Percentiles rank a stretch among this genome's conserved stretches.
Conservation (phyloP, 2,113 vertebrate genomes). For the Bubo bubo region DNA sequence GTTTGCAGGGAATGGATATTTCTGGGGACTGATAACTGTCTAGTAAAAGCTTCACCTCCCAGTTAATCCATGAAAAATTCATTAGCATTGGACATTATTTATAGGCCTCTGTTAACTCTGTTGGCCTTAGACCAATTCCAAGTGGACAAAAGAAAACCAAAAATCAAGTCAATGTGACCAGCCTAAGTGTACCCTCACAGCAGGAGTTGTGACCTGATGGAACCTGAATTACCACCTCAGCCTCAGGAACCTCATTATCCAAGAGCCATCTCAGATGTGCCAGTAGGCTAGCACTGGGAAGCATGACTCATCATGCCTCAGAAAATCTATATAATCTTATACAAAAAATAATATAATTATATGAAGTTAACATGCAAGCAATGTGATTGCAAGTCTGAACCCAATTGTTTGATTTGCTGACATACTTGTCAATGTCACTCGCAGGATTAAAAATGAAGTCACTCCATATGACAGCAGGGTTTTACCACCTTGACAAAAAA, state of each 20-base stretch:
- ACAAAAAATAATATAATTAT: not conserved
- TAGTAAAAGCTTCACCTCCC: constrained; percentile 19
- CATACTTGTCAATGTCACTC: not conserved
- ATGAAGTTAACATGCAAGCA: not conserved
- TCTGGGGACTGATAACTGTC: constrained; percentile 38
- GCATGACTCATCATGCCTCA: accelerated
- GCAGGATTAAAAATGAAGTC: not conserved
- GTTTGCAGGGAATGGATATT: constrained; percentile 3
- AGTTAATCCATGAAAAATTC: constrained; percentile 46
- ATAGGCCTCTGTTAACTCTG: not conserved
- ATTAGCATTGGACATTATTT: constrained; percentile 41
- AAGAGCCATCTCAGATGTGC: not conserved
- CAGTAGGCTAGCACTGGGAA: not conserved
- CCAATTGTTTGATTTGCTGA: not conserved
- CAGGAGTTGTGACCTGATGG: not conserved
- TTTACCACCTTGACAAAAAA: not conserved
- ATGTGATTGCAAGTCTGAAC: not conserved
- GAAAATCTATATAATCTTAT: not conserved
- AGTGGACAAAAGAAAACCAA: constrained; percentile 16
- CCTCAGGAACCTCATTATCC: not conserved
- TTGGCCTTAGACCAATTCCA: not conserved
- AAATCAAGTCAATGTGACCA: not conserved
- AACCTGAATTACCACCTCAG: not conserved
- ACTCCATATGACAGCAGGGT: not conserved
- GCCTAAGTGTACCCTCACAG: not conserved